Base-by-base conservation (phyloP, 2,888 invertebrate genomes). In the Morpho helenor region DNA sequence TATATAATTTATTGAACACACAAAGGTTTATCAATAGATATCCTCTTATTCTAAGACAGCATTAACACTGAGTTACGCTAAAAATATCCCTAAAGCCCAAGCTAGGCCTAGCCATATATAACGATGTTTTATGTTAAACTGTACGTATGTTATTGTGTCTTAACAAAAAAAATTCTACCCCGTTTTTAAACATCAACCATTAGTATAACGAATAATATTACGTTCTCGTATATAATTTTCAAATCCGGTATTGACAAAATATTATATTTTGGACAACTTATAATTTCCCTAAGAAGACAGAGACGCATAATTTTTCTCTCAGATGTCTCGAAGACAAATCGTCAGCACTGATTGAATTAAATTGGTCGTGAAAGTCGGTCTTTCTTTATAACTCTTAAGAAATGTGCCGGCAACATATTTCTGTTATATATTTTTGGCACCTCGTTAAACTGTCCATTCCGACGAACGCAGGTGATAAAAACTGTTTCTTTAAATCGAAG, bases 311-410 rank as follows among this genome's bases (percentile, higher is more conserved):
- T 44, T 10, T 59, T 52, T 49, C 47, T 59, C 57, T 61, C 62
- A 49, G 56, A 60, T 55, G 52, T 57, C 60, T 43, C 23, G 49
- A 46, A 59, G 58, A 59, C 55, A 51, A 54, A 60, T 57, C 50
- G 57, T 59, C 41, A 59, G 57, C 60, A 67, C 66, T 64, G 62
- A 65, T 67, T 59, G 58, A 49, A 63, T 61, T 60, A 57, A 65
- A 63, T 66, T 55, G 62, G 48, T 61, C 67, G 59, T 66, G 57
- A 63, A 68, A 66, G 61, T 65, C 63, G 59, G 57, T 64, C 59
- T 62, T 60, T 66, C 62, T 54, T 60, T 52, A 49, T 56, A 47
- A 60, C 59, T 56, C 45, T 49, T 49, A 62, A 59, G 52, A 59
- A 54, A 51, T 39, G 41, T 40, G 53, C 47, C 46, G 49, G 49